Evolutionary conservation across 2,797 vertebrate genomes (phyloP).

Genomic region (Poeciliopsis gracilis): DNA sequence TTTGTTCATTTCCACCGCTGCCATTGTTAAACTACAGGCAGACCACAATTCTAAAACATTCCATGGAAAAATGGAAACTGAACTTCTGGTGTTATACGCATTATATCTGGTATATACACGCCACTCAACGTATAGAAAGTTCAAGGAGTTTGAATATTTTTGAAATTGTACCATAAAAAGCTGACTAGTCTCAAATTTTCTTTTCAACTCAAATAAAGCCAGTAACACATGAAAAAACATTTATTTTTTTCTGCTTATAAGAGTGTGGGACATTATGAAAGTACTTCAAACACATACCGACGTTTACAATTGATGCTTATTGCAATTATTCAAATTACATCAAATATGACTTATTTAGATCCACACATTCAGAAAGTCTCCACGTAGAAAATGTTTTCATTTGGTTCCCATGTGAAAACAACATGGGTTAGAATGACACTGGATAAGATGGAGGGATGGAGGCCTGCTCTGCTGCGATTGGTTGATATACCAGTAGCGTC

Average conservation of each 20-base stretch:
- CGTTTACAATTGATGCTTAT: slow-evolving; percentile 39
- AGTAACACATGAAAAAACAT: slow-evolving; percentile 45
- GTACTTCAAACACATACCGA: slow-evolving; percentile 16
- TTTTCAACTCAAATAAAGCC: background rate
- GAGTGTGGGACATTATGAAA: slow-evolving; percentile 45
- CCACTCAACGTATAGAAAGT: no score
- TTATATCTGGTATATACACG: no score
- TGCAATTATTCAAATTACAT: slow-evolving; percentile 37
- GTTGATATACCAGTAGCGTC: background rate
- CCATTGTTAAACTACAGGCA: no score
- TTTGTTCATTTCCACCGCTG: no score
- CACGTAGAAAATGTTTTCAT: slow-evolving; percentile 29
- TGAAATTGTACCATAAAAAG: no score
- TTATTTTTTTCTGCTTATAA: slow-evolving; percentile 49
- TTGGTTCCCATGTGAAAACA: background rate
- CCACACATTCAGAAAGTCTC: slow-evolving; percentile 27
- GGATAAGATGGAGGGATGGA: background rate
- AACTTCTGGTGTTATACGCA: no score
- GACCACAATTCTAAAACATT: no score
- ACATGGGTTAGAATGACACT: background rate
- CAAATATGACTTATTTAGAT: slow-evolving; percentile 21
- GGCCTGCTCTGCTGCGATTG: background rate
- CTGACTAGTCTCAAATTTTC: no score
- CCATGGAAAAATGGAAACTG: no score
- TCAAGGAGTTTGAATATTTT: no score